These are phyloP conservation scores for Drosophila ambigua DNA, from an alignment of 1,140 invertebrate species.

Conservation along the genomic window DNA sequence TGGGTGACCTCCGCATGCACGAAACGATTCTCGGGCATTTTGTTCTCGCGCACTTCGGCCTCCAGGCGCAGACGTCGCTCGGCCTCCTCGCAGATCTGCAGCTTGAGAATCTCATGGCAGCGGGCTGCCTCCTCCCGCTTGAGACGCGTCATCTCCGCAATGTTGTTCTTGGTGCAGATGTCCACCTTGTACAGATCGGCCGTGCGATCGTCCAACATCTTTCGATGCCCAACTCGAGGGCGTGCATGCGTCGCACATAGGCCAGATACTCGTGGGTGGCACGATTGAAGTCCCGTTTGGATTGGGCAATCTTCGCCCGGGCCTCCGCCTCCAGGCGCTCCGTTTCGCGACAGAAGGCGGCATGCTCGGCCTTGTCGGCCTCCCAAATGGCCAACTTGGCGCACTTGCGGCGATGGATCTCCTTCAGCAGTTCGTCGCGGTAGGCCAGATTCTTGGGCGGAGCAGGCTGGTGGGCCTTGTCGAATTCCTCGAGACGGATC, in stretches of 20 bases:
- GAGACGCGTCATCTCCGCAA: slow-evolving; percentile 33
- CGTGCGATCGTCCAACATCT: slow-evolving; percentile 66
- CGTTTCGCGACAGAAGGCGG: slow-evolving; percentile 54
- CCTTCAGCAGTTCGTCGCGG: slow-evolving; percentile 59
- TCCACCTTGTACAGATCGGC: slow-evolving; percentile 70
- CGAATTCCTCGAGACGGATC: slow-evolving; percentile 71
- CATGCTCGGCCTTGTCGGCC: slow-evolving; percentile 57
- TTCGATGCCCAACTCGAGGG: slow-evolving; percentile 63
- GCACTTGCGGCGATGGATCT: slow-evolving; percentile 51
- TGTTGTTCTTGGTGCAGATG: slow-evolving; percentile 68
- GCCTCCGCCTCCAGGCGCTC: slow-evolving; percentile 57
- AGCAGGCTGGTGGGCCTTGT: slow-evolving; percentile 21
- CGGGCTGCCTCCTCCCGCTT: slow-evolving; percentile 53
- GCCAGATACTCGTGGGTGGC: slow-evolving; percentile 70
- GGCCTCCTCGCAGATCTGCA: slow-evolving; percentile 69
- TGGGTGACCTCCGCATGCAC: slow-evolving; percentile 60
- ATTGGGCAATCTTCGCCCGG: slow-evolving; percentile 16
- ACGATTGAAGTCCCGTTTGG: slow-evolving; percentile 48
- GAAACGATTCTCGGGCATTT: slow-evolving; percentile 75
- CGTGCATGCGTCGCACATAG: slow-evolving; percentile 65
- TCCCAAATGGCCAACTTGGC: slow-evolving; percentile 34
- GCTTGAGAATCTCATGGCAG: slow-evolving; percentile 53
- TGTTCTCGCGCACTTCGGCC: slow-evolving; percentile 60
- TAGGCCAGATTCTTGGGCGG: slow-evolving; percentile 33
- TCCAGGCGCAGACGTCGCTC: slow-evolving; percentile 57